These are phyloP conservation scores for Brienomyrus longianalis DNA, from an alignment of 2,113 vertebrate species.

Conservation along the genomic window DNA sequence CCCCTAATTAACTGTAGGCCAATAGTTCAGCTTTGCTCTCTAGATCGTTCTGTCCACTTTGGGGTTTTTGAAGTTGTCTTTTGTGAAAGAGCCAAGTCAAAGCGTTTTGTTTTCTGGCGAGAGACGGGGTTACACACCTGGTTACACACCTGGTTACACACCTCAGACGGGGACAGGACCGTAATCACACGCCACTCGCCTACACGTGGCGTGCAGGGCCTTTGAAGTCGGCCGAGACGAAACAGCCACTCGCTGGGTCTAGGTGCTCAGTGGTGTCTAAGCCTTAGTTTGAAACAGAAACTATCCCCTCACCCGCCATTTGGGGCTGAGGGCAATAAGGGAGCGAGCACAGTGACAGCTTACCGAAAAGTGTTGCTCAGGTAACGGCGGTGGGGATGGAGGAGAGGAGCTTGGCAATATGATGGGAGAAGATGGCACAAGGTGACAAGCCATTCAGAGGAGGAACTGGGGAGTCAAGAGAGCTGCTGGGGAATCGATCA, in stretches of 20 bases:
- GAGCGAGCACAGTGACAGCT: neutral
- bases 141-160: neutral
- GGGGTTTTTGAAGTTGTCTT: neutral
- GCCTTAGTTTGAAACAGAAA: neutral
- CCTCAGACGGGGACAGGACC: neutral
- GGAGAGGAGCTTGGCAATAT: neutral
- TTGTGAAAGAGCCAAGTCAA: slow-evolving; percentile 11
- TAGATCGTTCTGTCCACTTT: neutral
- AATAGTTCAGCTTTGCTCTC: neutral
- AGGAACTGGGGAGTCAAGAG: neutral
- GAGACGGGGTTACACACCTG: neutral
- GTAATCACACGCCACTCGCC: neutral
- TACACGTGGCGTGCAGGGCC: neutral
- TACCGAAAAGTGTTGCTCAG: neutral
- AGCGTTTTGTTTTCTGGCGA: neutral
- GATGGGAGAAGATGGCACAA: neutral
- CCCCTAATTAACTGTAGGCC: slow-evolving; percentile 4
- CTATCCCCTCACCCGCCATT: neutral
- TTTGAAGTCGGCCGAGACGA: neutral
- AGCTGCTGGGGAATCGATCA: too few species aligned
- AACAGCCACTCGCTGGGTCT: neutral
- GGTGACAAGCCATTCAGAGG: neutral
- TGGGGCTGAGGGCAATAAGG: neutral
- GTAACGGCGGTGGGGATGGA: neutral
- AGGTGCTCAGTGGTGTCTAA: slow-evolving; percentile 6